Evolutionary conservation across 2,888 invertebrate genomes (phyloP).

Genomic region (Muscina levida): DNA sequence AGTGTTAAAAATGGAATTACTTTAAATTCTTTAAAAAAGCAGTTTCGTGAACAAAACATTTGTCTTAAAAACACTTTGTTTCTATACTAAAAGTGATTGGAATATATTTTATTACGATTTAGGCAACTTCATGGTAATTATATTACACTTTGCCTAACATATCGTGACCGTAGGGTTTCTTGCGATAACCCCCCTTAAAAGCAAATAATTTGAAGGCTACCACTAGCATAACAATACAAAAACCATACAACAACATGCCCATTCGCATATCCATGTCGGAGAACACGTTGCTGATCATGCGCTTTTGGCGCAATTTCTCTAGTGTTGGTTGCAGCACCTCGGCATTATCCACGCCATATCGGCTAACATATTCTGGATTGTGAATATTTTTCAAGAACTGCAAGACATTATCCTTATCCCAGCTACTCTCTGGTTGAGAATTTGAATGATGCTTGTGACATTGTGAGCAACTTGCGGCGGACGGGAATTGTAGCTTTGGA

Average conservation of each 20-base stretch:
- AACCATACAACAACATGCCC: conserved; percentile 87
- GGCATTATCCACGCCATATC: conserved; percentile 74
- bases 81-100: background rate
- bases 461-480: conserved; percentile 83
- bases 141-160: conserved; percentile 86
- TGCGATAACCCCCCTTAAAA: conserved; percentile 83
- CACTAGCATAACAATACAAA: conserved; percentile 87
- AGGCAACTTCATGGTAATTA: background rate
- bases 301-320: conserved; percentile 74
- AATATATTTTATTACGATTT: background rate
- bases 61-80: too few species aligned
- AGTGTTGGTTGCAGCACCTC: conserved; percentile 70
- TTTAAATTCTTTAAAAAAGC: background rate
- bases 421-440: conserved; percentile 69
- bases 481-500: conserved; percentile 95
- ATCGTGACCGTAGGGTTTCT: conserved; percentile 87
- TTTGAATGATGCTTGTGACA: conserved; percentile 80
- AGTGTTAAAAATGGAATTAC: conserved; percentile 17
- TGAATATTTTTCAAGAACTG: conserved; percentile 77
- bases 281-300: conserved; percentile 76
- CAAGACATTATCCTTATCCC: conserved; percentile 77
- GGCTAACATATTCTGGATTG: conserved; percentile 75
- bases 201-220: conserved; percentile 89
- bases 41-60: conserved; percentile 14
- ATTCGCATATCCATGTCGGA: conserved; percentile 85